These are phyloP conservation scores for Trichopoda pennipes DNA, from an alignment of 2,888 invertebrate species.

Conservation along the genomic window DNA sequence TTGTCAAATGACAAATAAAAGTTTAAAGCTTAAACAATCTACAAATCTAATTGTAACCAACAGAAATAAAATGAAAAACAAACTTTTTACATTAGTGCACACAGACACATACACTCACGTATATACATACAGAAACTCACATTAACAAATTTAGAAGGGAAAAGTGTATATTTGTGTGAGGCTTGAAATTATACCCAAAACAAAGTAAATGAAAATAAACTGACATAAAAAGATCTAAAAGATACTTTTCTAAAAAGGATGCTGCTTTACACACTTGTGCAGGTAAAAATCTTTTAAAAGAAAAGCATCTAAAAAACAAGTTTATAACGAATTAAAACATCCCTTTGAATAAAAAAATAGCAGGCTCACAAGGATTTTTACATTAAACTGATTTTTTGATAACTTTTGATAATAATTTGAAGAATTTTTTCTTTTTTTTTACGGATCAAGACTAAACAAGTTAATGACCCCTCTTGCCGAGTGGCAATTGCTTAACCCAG, in stretches of 20 bases:
- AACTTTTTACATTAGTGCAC: conserved; percentile 36
- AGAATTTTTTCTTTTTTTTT: too few species aligned
- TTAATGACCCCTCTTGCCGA: background rate
- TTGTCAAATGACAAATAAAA: conserved; percentile 68
- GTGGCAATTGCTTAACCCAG: background rate
- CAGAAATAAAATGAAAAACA: conserved; percentile 16
- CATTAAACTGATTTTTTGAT: background rate
- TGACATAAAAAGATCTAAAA: conserved; percentile 61
- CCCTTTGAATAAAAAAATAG: background rate
- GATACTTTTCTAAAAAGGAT: conserved; percentile 29
- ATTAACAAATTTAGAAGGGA: background rate
- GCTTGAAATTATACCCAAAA: conserved; percentile 50
- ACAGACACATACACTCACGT: background rate
- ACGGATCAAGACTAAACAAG: background rate
- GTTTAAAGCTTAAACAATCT: conserved; percentile 68
- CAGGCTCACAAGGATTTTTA: too few species aligned
- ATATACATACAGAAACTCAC: background rate
- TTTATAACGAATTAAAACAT: conserved; percentile 19
- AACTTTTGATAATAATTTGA: background rate
- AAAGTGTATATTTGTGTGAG: conserved; percentile 10
- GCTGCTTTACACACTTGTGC: conserved; percentile 10
- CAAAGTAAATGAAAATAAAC: conserved; percentile 29
- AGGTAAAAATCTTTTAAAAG: conserved; percentile 18
- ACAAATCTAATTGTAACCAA: conserved; percentile 67
- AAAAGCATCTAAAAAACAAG: background rate